Percentiles rank a stretch among this genome's conserved stretches.
Evolutionary conservation across 2,113 vertebrate genomes (phyloP).

Genomic region (Benitochromis conjunctus): DNA sequence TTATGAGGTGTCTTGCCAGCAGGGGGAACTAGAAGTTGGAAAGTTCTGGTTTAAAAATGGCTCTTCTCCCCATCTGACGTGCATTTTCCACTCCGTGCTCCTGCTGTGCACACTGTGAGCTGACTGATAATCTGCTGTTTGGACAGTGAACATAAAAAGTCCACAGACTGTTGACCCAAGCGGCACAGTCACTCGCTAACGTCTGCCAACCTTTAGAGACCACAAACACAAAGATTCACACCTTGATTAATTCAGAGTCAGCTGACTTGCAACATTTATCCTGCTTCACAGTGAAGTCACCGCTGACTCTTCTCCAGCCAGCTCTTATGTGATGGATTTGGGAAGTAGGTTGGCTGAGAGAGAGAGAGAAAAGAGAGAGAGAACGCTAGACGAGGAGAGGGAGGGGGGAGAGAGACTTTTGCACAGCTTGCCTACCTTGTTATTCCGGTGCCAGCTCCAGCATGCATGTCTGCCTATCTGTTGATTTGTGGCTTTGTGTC

Average conservation of each 20-base stretch:
- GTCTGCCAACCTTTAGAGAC: not conserved
- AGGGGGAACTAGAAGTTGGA: conserved; percentile 44
- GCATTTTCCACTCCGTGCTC: conserved; percentile 36
- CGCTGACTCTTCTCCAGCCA: conserved; percentile 25
- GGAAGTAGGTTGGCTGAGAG: conserved; percentile 19
- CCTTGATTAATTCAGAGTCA: not conserved
- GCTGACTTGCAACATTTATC: not conserved
- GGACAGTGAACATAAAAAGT: not conserved
- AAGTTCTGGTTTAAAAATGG: conserved; percentile 35
- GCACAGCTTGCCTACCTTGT: conserved; percentile 45
- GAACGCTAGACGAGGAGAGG: not conserved
- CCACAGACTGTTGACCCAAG: not conserved
- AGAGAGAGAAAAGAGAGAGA: not conserved
- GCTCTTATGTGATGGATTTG: conserved; percentile 59
- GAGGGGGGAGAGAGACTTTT: conserved; percentile 7
- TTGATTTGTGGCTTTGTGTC: conserved; percentile 28
- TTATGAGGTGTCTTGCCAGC: not conserved
- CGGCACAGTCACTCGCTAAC: not conserved
- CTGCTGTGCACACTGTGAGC: not conserved
- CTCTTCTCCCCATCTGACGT: conserved; percentile 4
- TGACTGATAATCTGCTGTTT: conserved; percentile 18
- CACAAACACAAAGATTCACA: not conserved
- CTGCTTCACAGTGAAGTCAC: conserved; percentile 17
- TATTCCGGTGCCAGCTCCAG: conserved; percentile 40
- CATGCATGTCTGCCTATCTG: conserved; percentile 44